Evolutionary conservation across 2,797 vertebrate species (phyloP).

Genomic region (Masticophis lateralis): DNA sequence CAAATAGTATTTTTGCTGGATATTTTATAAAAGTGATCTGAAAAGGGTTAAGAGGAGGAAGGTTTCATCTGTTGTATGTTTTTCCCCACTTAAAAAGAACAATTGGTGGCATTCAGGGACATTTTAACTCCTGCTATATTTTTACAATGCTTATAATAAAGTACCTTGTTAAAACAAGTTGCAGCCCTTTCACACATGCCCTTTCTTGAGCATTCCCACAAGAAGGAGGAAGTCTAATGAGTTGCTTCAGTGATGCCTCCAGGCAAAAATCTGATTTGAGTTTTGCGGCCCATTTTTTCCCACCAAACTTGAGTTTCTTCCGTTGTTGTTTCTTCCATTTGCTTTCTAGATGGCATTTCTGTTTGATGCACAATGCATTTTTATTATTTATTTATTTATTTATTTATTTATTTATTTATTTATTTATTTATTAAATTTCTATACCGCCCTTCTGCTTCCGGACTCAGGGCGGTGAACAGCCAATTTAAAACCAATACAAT

Average conservation of each 20-base stretch:
- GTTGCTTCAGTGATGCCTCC: background rate
- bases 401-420: no score
- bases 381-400: no score
- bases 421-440: no score
- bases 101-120: background rate
- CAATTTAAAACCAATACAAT: no score
- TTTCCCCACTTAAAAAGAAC: background rate
- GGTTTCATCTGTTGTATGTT: background rate
- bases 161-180: background rate
- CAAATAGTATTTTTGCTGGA: background rate
- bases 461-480: no score
- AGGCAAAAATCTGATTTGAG: background rate
- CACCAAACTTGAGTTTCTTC: background rate
- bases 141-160: background rate
- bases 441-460: no score
- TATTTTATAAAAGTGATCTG: background rate
- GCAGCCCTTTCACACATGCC: background rate
- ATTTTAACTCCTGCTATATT: background rate
- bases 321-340: background rate
- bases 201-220: background rate
- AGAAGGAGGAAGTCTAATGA: background rate
- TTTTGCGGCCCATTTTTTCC: background rate
- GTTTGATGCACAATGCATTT: background rate
- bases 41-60: background rate
- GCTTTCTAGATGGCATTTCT: background rate